A percentile compares a stretch with the other conserved stretches of the same genome.
These are phyloP conservation scores for Sebastes melanostomus DNA, from an alignment of 2,797 vertebrate genomes.

Conservation along the genomic window DNA sequence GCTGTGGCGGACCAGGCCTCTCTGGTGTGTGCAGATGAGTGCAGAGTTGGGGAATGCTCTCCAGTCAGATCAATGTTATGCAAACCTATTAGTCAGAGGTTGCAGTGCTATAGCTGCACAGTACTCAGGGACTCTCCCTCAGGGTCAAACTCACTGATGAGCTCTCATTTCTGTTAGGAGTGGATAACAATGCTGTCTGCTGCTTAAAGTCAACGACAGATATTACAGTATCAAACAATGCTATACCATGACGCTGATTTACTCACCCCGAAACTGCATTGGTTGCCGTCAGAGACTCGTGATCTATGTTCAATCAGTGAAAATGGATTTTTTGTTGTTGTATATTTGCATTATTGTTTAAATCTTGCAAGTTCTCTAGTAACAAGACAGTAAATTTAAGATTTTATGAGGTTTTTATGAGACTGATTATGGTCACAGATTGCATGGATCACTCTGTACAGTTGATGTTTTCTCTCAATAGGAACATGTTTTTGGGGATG, in stretches of 20 bases:
- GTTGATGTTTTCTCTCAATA: neutral
- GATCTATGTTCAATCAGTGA: neutral
- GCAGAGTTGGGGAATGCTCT: slow-evolving; percentile 37
- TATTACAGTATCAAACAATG: neutral
- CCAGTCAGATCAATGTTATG: slow-evolving; percentile 73
- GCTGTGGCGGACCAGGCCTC: slow-evolving; percentile 31
- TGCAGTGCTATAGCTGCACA: slow-evolving; percentile 38
- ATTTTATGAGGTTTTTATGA: neutral
- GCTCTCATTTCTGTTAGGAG: slow-evolving; percentile 42
- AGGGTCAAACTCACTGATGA: slow-evolving; percentile 62
- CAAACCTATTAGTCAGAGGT: slow-evolving; percentile 75
- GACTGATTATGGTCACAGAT: neutral
- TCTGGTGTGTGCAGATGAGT: neutral
- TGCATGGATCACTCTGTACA: neutral
- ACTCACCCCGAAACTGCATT: neutral
- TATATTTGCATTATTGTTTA: neutral
- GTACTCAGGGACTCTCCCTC: slow-evolving; percentile 52
- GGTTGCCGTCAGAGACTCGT: neutral
- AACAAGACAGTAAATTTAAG: neutral
- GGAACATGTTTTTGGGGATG: neutral
- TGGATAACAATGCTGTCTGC: slow-evolving; percentile 26
- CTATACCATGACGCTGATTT: neutral
- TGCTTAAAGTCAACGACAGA: slow-evolving; percentile 11
- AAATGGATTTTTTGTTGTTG: neutral
- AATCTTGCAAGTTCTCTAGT: neutral